Conservation (phyloP, 1,140 invertebrate species). For the Portunus trituberculatus region DNA sequence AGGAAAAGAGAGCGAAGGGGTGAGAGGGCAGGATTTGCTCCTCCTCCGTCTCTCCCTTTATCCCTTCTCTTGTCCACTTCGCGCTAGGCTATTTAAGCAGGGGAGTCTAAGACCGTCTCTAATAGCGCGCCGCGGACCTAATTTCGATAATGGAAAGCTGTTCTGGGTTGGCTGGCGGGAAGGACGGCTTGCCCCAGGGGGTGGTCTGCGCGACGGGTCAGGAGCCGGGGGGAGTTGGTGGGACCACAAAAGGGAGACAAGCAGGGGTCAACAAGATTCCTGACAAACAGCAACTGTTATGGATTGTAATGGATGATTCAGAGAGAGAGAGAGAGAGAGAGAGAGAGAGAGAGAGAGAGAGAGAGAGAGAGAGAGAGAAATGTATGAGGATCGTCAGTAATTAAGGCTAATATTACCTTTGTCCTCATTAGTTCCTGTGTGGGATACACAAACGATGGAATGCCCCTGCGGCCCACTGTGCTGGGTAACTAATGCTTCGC, state of each 20-base stretch:
- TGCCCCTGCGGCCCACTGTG: neutral
- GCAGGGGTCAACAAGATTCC: conserved; percentile 10
- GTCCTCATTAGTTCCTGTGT: neutral
- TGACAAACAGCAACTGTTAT: neutral
- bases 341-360: conserved; percentile 20
- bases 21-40: conserved; percentile 9
- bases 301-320: neutral
- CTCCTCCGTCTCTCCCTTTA: neutral
- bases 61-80: neutral
- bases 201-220: neutral
- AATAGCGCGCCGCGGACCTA: conserved; percentile 44
- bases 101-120: conserved; percentile 34
- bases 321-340: conserved; percentile 9
- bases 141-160: conserved; percentile 52
- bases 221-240: neutral
- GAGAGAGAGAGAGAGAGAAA: conserved; percentile 16
- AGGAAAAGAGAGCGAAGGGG: neutral
- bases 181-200: neutral
- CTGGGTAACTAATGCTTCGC: neutral
- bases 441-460: neutral
- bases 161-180: conserved; percentile 5
- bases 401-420: conserved; percentile 1
- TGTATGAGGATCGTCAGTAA: neutral
- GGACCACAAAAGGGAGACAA: conserved; percentile 44
- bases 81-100: conserved; percentile 15